Base-by-base conservation (phyloP, 2,113 vertebrate genomes). In the Xiphophorus maculatus region DNA sequence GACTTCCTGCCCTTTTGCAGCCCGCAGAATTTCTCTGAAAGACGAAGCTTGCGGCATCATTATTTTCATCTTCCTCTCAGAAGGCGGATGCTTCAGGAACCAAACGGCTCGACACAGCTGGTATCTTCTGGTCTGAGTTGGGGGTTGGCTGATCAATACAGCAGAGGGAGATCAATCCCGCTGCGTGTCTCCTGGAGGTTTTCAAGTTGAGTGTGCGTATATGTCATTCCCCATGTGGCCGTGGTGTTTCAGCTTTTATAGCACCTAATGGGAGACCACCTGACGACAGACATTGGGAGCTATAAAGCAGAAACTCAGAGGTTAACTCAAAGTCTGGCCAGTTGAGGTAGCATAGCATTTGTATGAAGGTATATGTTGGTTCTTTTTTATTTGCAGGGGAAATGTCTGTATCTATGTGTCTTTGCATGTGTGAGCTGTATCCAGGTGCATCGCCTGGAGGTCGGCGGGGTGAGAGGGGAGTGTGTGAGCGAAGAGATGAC, bases 391-490 rank as follows among this genome's bases (percentile, higher is more conserved):
- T 58, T 1, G 37, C 64, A 40, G 66, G 22, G 62, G 63, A 76
- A 73, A 83, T 63, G 65, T 82, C 77, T 73, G 25, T 67, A 68
- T 77, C 12, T 74, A 29, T 82, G 40, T 79, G 73, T 66, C 51
- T 74, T 40, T 69, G 63, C 15, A 33, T 82, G 71, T 79, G 9
- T 68, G 68, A 63, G 68, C 22, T 85, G 90, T 85, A 88, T 90
- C 84, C 90, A 93, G 92, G 90, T 93, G 90, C 88, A 92, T 69
- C 58, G 92, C 92, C 92, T 88, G 85, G 82, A 90, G 92, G 87
- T 82, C 76, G 64, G 71, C 66, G 66, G 64, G 74, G 44, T 66
- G 71, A 68, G 81, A 22, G 35, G 69, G 64, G 63, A 33, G 69
- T 75, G 69, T 80, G 73, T 61, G 74, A 70, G 60, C 40, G 22